Conservation (phyloP, 2,888 invertebrate genomes). For the Acanthococcus lagerstroemiae region DNA sequence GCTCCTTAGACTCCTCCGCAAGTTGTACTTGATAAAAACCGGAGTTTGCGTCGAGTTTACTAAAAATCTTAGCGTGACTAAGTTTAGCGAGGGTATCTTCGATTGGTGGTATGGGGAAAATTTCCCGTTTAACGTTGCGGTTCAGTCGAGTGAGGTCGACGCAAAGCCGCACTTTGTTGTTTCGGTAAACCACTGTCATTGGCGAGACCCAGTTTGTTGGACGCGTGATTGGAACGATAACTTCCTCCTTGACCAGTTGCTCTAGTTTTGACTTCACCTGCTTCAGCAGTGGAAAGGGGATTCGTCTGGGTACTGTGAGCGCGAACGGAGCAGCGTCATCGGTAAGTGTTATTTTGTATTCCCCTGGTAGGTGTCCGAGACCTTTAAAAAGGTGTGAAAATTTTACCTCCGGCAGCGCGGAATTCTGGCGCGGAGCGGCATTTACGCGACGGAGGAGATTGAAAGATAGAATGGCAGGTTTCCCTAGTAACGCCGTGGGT, state of each 20-base stretch:
- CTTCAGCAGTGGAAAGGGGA: constrained; percentile 3
- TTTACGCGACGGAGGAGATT: background rate
- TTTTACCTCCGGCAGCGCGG: background rate
- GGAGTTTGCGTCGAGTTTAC: constrained; percentile 32
- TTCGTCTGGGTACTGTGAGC: background rate
- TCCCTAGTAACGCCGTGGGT: background rate
- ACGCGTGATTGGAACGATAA: constrained; percentile 27
- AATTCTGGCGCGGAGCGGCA: background rate
- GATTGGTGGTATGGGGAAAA: constrained; percentile 37
- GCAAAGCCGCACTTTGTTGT: constrained; percentile 39
- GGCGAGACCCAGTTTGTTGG: constrained; percentile 40
- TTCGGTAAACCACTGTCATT: constrained; percentile 38
- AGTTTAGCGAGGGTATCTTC: constrained; percentile 38
- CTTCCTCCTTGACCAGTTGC: background rate
- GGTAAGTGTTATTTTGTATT: constrained; percentile 6
- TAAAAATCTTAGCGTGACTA: constrained; percentile 30
- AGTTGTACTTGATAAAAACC: constrained; percentile 38
- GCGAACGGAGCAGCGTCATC: background rate
- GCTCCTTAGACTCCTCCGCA: constrained; percentile 35
- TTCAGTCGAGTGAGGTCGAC: constrained; percentile 40
- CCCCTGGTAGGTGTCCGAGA: constrained; percentile 28
- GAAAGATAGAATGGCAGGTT: background rate
- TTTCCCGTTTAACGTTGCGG: constrained; percentile 35
- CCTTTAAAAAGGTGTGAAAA: constrained; percentile 25
- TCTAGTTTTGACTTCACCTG: background rate